Percentiles rank a stretch among this genome's conserved stretches.
These are phyloP conservation scores for Pristis pectinata DNA, from an alignment of 2,797 vertebrate species.

Conservation along the genomic window DNA sequence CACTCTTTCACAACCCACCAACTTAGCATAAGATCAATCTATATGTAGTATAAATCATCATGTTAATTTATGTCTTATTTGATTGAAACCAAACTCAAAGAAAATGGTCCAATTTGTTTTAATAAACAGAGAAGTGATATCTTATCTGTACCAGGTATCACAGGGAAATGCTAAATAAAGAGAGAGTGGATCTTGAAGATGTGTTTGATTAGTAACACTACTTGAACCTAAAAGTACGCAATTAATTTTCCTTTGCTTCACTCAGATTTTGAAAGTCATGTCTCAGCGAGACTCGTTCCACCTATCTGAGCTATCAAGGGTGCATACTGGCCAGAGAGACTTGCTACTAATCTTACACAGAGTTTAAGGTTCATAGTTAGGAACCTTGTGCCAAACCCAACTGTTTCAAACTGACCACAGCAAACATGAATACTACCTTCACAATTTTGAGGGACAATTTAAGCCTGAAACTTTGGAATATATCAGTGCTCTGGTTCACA, in stretches of 20 bases:
- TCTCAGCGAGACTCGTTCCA: not conserved
- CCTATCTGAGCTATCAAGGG: not conserved
- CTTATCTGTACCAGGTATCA: not conserved
- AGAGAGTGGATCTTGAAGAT: not conserved
- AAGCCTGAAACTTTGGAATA: not conserved
- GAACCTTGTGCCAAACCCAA: not conserved
- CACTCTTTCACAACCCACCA: not conserved
- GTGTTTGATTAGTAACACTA: not conserved
- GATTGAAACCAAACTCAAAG: not conserved
- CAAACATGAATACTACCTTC: not conserved
- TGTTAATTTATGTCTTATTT: not conserved
- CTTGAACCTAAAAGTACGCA: not conserved
- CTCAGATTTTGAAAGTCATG: not conserved
- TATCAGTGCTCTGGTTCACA: not conserved
- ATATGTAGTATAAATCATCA: not conserved
- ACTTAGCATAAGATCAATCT: not conserved
- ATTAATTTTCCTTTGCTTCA: slow-evolving; percentile 17
- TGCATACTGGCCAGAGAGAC: not conserved
- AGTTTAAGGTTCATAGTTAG: not conserved
- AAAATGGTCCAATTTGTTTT: not conserved
- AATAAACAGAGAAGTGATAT: not conserved
- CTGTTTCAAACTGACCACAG: not conserved
- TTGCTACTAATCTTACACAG: too few species aligned
- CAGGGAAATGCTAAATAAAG: not conserved
- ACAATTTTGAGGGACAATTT: not conserved